Evolutionary conservation across 2,113 vertebrate genomes (phyloP).

Genomic region (Brachypodius melanocephalos): DNA sequence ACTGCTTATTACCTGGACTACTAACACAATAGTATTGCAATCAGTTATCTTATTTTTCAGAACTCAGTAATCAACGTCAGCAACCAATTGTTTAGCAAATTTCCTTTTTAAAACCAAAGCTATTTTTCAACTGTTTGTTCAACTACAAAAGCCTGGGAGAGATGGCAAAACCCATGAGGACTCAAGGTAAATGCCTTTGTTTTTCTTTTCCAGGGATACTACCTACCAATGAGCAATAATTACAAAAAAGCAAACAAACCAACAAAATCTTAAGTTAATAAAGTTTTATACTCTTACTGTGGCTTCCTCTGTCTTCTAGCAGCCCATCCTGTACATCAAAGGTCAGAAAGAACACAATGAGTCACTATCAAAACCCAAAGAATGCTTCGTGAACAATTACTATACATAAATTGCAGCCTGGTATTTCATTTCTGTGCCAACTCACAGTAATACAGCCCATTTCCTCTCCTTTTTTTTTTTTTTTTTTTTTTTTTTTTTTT

Average conservation of each 20-base stretch:
- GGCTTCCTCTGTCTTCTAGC: slow-evolving; percentile 63
- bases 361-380: slow-evolving; percentile 62
- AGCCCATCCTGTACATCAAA: slow-evolving; percentile 70
- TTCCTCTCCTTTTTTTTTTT: slow-evolving; percentile 35
- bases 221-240: neutral
- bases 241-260: neutral
- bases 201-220: neutral
- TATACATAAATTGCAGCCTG: slow-evolving; percentile 63
- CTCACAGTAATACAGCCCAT: slow-evolving; percentile 56
- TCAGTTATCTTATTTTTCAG: slow-evolving; percentile 35
- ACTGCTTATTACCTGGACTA: neutral
- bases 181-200: neutral
- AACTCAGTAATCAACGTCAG: slow-evolving; percentile 25
- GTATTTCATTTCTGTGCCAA: slow-evolving; percentile 63
- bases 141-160: neutral
- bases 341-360: slow-evolving; percentile 70
- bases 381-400: slow-evolving; percentile 67
- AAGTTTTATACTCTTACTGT: slow-evolving; percentile 62
- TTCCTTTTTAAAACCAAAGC: slow-evolving; percentile 49
- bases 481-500: neutral
- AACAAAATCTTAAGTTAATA: slow-evolving; percentile 57
- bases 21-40: neutral
- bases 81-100: slow-evolving; percentile 51
- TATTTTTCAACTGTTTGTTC: slow-evolving; percentile 37
- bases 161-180: neutral